Evolutionary conservation across 2,113 vertebrate species (phyloP), one percentile per base, ranked within the genome.

Genomic region (Sialia sialis): DNA sequence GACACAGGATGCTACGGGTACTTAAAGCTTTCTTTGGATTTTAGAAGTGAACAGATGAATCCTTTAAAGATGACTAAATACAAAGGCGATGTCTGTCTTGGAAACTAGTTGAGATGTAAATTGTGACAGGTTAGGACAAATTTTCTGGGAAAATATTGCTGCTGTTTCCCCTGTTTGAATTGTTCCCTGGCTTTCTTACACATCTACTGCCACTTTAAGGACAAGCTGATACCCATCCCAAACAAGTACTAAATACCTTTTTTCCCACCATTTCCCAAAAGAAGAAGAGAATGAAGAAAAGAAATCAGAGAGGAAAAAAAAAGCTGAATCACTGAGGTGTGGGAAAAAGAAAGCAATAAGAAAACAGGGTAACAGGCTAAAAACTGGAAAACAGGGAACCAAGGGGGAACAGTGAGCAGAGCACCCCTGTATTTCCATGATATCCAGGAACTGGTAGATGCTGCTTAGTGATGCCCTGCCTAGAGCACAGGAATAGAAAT

Each of bases 281-380:
- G 43, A 82, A 44, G 34, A 64, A 46, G n/a, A 85, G 21, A 30
- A 6, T 62, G 18, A 72, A 80, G 26, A 41, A 90, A 91, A 82
- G 10, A 75, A 87, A 59, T 14, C 9, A 19, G 11, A 23, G 25
- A n/a, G 22, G 25, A 17, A 74, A 39, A n/a, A 11, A 10, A 1
- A n/a, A n/a, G n/a, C n/a, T n/a, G n/a, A 27, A 0, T 63, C 44
- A 36, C 22, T 66, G 30, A 21, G 58, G 10, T 3, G 1, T 39
- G 21, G 7, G 36, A 19, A 63, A 13, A 23, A 44, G 9, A 16
- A n/a, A 72, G 16, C 27, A 41, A 5, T 41, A 13, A 56, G 11
- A 46, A 49, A 60, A 60, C 16, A 63, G 63, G 30, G 30, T 44
- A 39, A 32, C 6, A 89, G 63, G 20, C 22, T 87, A 38, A 77